Evolutionary conservation across 2,888 invertebrate genomes (phyloP), one percentile per base, ranked within the genome.

Genomic region (Tetragnatha montana): DNA sequence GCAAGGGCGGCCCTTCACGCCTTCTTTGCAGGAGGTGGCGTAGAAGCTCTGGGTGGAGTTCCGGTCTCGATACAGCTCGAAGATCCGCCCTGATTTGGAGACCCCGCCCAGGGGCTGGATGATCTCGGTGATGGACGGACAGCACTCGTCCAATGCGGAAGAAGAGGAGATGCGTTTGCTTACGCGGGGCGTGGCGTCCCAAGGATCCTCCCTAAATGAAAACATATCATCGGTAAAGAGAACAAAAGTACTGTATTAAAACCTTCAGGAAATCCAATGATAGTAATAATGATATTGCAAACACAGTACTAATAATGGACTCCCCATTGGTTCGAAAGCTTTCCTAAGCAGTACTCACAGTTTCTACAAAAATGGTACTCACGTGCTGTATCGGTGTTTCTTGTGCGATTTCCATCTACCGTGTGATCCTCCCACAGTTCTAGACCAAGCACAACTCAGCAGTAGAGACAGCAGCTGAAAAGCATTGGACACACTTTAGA

Each of bases 41-140:
- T 96, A 96, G 93, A 97, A 96, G 91, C 93, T 93, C 92, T 94
- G 94, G 73, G 93, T 93, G 71, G 93, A 93, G 85, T 93, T 93
- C 91, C 95, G 95, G 93, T 96, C 96, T 91, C 96, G 95, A 94
- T 96, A 97, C 35, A 97, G 95, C 92, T 96, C 95, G 81, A 97
- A 96, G 71, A 94, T 91, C 73, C 92, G 91, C 1, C 94, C 94
- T 80, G 96, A 95, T 92, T 95, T 95, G 92, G 96, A 97, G 91
- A 95, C 95, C 92, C 97, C 97, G 83, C 96, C 96, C 91, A 95
- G 94, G 81, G 97, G 97, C 93, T 96, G 95, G 91, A 96, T 95
- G 95, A 96, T 96, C 93, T 96, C 96, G 92, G 95, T 94, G 81
- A 96, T 95, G 50, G 96, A 95, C 73, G 97, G 97, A 94, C 97